Percentiles rank a stretch among this genome's conserved stretches.
Conservation (phyloP, 2,888 invertebrate genomes). For the Cetonia aurata region DNA sequence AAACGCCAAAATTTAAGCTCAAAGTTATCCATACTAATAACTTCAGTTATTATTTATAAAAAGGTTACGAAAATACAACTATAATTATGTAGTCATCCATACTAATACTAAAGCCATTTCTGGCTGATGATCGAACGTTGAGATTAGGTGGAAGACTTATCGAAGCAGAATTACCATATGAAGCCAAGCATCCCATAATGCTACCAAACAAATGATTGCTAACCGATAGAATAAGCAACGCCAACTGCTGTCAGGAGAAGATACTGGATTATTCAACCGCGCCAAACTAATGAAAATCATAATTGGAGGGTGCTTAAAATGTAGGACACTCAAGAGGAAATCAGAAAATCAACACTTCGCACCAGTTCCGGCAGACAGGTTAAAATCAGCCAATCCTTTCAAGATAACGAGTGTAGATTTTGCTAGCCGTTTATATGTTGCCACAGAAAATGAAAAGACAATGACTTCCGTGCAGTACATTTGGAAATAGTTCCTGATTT, state of each 20-base stretch:
- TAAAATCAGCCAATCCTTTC: not conserved
- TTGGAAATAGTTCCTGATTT: not conserved
- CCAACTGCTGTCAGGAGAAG: not conserved
- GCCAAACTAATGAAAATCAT: slow-evolving; percentile 4
- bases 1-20: not conserved
- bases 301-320: not conserved
- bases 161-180: not conserved
- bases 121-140: not conserved
- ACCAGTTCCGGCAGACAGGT: not conserved
- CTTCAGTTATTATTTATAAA: no score
- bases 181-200: not conserved
- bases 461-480: not conserved
- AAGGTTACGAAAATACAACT: no score
- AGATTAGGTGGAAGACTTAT: slow-evolving; percentile 9
- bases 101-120: not conserved
- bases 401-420: slow-evolving; percentile 5
- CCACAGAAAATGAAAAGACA: not conserved
- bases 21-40: no score
- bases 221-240: not conserved
- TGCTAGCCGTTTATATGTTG: not conserved
- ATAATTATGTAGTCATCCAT: no score
- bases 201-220: not conserved
- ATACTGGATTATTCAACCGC: not conserved
- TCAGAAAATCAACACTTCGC: slow-evolving; percentile 10
- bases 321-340: not conserved